A percentile compares a stretch with the other conserved stretches of the same genome.
phyloP scores from a whole-genome alignment of 1,140 invertebrate genomes.

The Rhagoletis pomonella region DNA sequence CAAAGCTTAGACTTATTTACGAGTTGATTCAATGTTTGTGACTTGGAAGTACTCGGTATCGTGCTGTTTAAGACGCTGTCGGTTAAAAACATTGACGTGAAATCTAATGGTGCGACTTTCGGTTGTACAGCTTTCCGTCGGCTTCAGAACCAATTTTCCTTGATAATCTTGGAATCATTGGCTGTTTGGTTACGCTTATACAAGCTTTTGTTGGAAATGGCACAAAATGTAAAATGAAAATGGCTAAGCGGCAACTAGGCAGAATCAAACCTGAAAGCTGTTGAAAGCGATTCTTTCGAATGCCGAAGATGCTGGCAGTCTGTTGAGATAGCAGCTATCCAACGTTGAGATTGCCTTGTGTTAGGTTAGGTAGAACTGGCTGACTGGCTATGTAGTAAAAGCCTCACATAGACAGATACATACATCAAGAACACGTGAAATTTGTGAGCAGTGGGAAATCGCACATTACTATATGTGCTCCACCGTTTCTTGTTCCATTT shows the following conservation, averaged over 20 bases:
- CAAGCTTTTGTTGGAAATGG: background rate
- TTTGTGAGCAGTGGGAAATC: no score
- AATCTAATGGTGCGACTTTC: background rate
- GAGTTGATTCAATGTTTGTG: constrained; percentile 41
- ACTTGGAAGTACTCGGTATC: background rate
- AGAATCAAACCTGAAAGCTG: no score
- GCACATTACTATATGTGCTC: no score
- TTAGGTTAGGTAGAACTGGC: no score
- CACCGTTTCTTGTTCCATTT: no score
- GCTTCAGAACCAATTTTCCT: background rate
- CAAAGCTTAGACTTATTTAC: constrained; percentile 44
- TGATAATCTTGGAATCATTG: background rate
- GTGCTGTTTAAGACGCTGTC: constrained; percentile 18
- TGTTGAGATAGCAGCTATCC: no score
- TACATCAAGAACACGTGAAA: no score
- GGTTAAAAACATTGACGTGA: background rate
- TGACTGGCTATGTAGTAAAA: no score
- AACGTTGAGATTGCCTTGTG: no score
- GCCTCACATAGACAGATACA: no score
- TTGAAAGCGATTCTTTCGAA: no score
- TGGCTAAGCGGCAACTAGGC: background rate
- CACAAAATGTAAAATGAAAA: background rate
- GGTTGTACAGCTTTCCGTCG: background rate
- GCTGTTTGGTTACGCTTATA: background rate
- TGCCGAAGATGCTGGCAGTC: no score